Evolutionary conservation across 1,140 invertebrate species (phyloP).

Genomic region (Anastrepha ludens): DNA sequence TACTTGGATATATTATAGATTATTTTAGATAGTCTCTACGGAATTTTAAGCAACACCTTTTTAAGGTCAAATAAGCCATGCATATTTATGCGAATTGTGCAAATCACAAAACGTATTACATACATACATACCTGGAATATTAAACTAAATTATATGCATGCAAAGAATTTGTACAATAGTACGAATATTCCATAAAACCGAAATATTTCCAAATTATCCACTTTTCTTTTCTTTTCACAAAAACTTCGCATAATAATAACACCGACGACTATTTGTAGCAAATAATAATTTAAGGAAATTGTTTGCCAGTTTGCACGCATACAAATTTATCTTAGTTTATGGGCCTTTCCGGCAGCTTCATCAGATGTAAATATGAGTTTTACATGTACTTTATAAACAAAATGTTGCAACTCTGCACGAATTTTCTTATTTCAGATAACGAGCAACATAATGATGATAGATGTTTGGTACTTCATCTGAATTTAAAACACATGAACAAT

Average conservation of each 20-base stretch:
- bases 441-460: background rate
- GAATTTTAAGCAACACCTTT: conserved; percentile 7
- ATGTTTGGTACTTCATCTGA: background rate
- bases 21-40: no score
- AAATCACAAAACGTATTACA: background rate
- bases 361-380: background rate
- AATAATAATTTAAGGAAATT: background rate
- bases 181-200: no score
- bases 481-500: background rate
- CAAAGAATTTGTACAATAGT: background rate
- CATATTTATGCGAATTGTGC: background rate
- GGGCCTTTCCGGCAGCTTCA: background rate
- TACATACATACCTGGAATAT: background rate
- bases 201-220: no score
- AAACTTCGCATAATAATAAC: no score
- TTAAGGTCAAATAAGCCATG: background rate
- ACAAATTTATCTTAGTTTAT: background rate
- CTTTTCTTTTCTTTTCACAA: no score
- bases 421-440: background rate
- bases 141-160: background rate
- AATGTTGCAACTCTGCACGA: background rate
- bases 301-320: background rate
- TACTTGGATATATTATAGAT: no score
- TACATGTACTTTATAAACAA: background rate
- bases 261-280: no score